These are phyloP conservation scores for Plagodis dolabraria DNA, from an alignment of 2,888 invertebrate species.

Conservation along the genomic window DNA sequence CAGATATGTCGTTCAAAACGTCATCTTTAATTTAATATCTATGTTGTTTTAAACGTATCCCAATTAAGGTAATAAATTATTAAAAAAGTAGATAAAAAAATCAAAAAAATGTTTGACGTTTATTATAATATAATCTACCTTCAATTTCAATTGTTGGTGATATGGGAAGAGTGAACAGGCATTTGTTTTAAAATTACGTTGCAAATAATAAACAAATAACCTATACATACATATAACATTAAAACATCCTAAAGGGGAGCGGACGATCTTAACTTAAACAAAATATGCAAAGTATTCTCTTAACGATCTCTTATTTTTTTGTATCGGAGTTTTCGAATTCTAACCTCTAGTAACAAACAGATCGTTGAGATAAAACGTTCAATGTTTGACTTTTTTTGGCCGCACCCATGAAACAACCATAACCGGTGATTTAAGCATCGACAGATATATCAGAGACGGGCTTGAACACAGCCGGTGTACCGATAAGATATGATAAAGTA, in stretches of 20 bases:
- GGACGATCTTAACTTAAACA: constrained; percentile 51
- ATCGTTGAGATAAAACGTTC: constrained; percentile 62
- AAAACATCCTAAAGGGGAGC: constrained; percentile 27
- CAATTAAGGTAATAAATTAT: constrained; percentile 47
- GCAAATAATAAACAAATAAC: constrained; percentile 9
- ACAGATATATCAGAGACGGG: constrained; percentile 69
- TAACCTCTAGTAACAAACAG: constrained; percentile 70
- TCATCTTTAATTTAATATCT: constrained; percentile 52
- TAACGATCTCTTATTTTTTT: constrained; percentile 62
- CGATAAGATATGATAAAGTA: constrained; percentile 79
- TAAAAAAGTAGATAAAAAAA: constrained; percentile 2
- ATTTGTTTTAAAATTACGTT: no score
- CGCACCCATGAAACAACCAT: constrained; percentile 65
- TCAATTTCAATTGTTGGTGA: no score
- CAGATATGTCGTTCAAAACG: constrained; percentile 57
- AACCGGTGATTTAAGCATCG: constrained; percentile 71
- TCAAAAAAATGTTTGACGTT: no score
- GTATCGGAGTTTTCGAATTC: constrained; percentile 66
- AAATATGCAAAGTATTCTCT: constrained; percentile 66
- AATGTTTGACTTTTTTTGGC: constrained; percentile 64
- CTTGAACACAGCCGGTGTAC: constrained; percentile 48
- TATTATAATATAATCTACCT: no score
- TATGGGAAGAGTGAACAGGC: no score
- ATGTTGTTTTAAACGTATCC: constrained; percentile 48
- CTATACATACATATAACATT: constrained; percentile 23